Percentiles rank a stretch among this genome's conserved stretches.
Evolutionary conservation across 2,113 vertebrate species (phyloP).

Genomic region (Ptilonorhynchus violaceus): DNA sequence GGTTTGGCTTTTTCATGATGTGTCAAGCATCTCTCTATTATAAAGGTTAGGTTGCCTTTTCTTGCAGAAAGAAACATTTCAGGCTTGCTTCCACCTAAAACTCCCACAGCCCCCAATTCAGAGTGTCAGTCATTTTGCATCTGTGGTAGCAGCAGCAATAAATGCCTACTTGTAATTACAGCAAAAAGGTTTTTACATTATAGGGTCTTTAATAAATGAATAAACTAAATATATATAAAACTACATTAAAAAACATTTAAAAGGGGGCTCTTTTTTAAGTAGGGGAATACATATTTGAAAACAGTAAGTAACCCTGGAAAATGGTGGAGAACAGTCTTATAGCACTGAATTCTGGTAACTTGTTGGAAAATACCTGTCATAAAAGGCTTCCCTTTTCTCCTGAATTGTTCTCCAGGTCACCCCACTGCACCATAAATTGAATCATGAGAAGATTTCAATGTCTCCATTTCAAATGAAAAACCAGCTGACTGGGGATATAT

Average conservation of each 20-base stretch:
- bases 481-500: not conserved
- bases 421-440: not conserved
- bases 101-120: not conserved
- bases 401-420: not conserved
- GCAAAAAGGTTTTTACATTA: not conserved
- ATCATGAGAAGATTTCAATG: constrained; percentile 1
- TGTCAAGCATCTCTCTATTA: not conserved
- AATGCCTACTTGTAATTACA: not conserved
- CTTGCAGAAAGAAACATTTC: constrained; percentile 2
- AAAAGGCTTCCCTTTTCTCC: not conserved
- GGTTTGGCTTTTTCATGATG: not conserved
- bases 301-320: not conserved
- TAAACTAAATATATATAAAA: not conserved
- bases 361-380: not conserved
- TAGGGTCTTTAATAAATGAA: not conserved
- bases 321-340: not conserved
- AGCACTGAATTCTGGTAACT: not conserved
- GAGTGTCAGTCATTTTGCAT: not conserved
- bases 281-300: not conserved
- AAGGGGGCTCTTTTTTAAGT: not conserved
- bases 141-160: not conserved
- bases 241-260: not conserved
- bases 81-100: not conserved
- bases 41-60: not conserved
- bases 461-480: constrained; percentile 35